A percentile compares a stretch with the other conserved stretches of the same genome.
These are phyloP conservation scores for Acromyrmex echinatior DNA, from an alignment of 1,140 invertebrate genomes.

Conservation along the genomic window DNA sequence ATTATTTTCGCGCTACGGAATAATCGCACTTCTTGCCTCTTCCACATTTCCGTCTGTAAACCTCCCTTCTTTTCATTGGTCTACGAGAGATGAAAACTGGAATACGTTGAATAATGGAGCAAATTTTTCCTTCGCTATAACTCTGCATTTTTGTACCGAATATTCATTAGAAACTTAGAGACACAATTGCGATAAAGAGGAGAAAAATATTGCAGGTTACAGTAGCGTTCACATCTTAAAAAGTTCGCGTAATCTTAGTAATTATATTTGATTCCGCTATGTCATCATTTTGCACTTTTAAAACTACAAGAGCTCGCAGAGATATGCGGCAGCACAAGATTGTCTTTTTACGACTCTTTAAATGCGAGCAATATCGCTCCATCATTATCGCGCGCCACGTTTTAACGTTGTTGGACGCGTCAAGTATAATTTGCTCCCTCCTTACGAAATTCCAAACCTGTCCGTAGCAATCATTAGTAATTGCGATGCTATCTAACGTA, in stretches of 20 bases:
- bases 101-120: slow-evolving; percentile 62
- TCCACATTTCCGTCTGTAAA: slow-evolving; percentile 39
- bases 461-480: slow-evolving; percentile 45
- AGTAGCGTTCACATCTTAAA: background rate
- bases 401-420: slow-evolving; percentile 45
- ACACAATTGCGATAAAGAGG: background rate
- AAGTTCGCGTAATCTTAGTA: background rate
- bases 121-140: slow-evolving; percentile 42
- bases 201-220: background rate
- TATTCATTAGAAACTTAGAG: slow-evolving; percentile 36
- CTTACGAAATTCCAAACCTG: slow-evolving; percentile 1
- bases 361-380: slow-evolving; percentile 39
- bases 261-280: background rate
- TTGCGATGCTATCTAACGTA: slow-evolving; percentile 43
- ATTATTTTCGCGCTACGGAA: slow-evolving; percentile 84
- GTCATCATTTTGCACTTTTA: background rate
- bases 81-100: slow-evolving; percentile 37
- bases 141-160: slow-evolving; percentile 21
- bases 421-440: slow-evolving; percentile 53
- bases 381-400: slow-evolving; percentile 66
- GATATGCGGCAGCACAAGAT: background rate
- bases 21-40: slow-evolving; percentile 76
- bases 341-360: slow-evolving; percentile 6
- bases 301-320: background rate
- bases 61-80: background rate